phyloP scores from a whole-genome alignment of 1,140 invertebrate species.

The Centruroides sculpturatus region DNA sequence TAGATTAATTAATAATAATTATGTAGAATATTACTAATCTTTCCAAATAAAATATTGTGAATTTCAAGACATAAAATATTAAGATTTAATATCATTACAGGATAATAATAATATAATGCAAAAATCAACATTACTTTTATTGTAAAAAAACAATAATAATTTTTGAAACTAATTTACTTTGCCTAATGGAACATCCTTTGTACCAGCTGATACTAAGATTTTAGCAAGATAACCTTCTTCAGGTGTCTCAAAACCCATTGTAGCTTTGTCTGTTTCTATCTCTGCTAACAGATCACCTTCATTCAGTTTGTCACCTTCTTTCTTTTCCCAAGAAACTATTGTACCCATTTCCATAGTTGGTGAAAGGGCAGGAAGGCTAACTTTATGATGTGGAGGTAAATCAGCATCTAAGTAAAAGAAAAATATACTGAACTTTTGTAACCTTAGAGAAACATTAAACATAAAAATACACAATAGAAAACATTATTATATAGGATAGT shows the following conservation, averaged over 20 bases:
- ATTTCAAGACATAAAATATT: no score
- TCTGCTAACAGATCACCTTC: slow-evolving; percentile 90
- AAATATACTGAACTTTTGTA: no score
- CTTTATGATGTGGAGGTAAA: slow-evolving; percentile 65
- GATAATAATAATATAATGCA: no score
- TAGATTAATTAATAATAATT: no score
- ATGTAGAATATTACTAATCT: no score
- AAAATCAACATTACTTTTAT: no score
- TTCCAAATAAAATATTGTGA: no score
- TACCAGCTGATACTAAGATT: slow-evolving; percentile 60
- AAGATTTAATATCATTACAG: no score
- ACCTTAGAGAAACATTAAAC: no score
- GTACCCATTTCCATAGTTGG: slow-evolving; percentile 98
- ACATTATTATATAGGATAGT: no score
- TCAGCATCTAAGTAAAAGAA: slow-evolving; percentile 6
- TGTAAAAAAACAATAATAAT: no score
- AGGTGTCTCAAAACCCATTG: slow-evolving; percentile 99
- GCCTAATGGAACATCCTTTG: slow-evolving; percentile 56
- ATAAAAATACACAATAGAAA: no score
- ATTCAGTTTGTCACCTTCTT: slow-evolving; percentile 64
- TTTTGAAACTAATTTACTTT: slow-evolving; percentile 30
- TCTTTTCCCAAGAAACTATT: slow-evolving; percentile 95
- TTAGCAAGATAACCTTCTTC: slow-evolving; percentile 97
- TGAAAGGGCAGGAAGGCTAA: slow-evolving; percentile 83
- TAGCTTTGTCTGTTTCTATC: slow-evolving; percentile 99